Conservation (phyloP, 2,888 invertebrate species). For the Tyria jacobaeae region DNA sequence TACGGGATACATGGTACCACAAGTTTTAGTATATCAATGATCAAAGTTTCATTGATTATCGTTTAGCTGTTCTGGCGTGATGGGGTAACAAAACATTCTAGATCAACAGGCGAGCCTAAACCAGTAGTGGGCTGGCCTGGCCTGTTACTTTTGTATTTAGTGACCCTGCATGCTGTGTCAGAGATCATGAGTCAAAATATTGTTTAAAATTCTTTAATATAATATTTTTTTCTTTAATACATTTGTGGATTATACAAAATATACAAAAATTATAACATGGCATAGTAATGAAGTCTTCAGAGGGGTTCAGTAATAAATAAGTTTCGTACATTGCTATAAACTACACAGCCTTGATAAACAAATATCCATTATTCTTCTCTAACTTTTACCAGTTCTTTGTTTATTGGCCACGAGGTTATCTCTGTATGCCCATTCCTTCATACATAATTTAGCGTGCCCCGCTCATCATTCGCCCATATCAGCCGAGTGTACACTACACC, state of each 20-base stretch:
- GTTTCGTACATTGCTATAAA: neutral
- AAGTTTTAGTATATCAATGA: too few relatives aligned
- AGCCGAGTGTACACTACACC: constrained; percentile 46
- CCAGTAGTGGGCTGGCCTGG: too few relatives aligned
- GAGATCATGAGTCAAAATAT: too few relatives aligned
- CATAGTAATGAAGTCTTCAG: neutral
- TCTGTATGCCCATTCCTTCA: constrained; percentile 56
- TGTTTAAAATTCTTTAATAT: too few relatives aligned
- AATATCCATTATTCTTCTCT: constrained; percentile 38
- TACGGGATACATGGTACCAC: too few relatives aligned
- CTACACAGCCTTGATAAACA: constrained; percentile 22
- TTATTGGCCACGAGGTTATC: constrained; percentile 48
- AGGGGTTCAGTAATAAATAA: neutral
- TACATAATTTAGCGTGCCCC: constrained; percentile 65
- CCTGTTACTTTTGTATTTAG: too few relatives aligned
- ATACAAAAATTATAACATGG: neutral
- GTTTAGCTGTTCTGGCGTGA: too few relatives aligned
- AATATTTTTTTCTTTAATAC: too few relatives aligned
- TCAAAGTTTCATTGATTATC: too few relatives aligned
- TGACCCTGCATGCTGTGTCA: too few relatives aligned
- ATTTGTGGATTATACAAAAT: neutral
- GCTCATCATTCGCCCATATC: constrained; percentile 66
- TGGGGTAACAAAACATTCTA: too few relatives aligned
- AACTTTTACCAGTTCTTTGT: constrained; percentile 46
- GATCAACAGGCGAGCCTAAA: too few relatives aligned